These are phyloP conservation scores for Byasa hedistus DNA, from an alignment of 2,888 invertebrate genomes.

Conservation along the genomic window DNA sequence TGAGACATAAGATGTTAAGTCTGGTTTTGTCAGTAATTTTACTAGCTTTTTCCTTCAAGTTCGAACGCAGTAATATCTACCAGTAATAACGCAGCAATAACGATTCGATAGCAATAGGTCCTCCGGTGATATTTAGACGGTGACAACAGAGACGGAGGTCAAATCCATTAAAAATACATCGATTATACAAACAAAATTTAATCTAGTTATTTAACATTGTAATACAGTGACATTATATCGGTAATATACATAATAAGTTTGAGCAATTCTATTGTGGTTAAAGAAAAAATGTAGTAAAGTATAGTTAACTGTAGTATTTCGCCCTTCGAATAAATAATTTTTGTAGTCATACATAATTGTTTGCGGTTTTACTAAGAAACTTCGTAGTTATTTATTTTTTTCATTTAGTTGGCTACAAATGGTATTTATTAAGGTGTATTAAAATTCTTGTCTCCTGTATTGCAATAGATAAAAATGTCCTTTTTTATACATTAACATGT, in stretches of 20 bases:
- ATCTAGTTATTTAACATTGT: not conserved
- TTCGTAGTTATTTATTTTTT: not conserved
- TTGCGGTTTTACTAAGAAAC: constrained; percentile 24
- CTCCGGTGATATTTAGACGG: too few species aligned
- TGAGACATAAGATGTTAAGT: too few species aligned
- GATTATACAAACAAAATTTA: not conserved
- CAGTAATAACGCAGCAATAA: too few species aligned
- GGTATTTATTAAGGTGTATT: constrained; percentile 1
- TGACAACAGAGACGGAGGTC: too few species aligned
- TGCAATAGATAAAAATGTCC: not conserved
- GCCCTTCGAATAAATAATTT: constrained; percentile 11
- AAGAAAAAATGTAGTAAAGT: not conserved
- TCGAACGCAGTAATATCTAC: too few species aligned
- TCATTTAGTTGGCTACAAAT: constrained; percentile 5
- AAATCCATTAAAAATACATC: not conserved
- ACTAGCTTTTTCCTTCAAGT: too few species aligned
- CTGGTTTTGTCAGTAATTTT: too few species aligned
- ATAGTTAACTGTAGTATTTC: not conserved
- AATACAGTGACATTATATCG: not conserved
- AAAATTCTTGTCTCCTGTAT: constrained; percentile 5
- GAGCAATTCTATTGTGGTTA: not conserved
- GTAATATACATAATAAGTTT: not conserved
- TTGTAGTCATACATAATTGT: constrained; percentile 9
- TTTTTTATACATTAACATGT: not conserved
- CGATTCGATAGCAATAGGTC: too few species aligned